Base-by-base conservation (phyloP, 2,113 vertebrate genomes). In the Dipodomys spectabilis region DNA sequence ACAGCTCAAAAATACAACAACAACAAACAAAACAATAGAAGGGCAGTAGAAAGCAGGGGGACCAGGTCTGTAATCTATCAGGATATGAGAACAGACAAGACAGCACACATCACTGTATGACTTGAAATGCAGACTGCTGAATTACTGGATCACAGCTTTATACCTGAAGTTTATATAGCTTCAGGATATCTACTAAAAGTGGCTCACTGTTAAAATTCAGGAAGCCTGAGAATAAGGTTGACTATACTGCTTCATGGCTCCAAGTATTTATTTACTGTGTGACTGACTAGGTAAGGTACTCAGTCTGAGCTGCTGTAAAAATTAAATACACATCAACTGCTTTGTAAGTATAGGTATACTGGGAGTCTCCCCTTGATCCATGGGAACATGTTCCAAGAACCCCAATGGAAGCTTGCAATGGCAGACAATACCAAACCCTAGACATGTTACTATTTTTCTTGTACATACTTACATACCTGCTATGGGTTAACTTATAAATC, bases 301-400 rank as follows among this genome's bases (percentile, higher is more conserved):
- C 39, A 49, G 23, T 12, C 45, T 82, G 30, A 32, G 25, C 20
- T 62, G 44, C 4, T 85, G n/a, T 85, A 81, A 92, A 80, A 89
- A 94, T 62, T 71, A 88, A 92, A 32, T 67, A 30, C 60, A 92
- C 6, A 90, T n/a, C 44, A 82, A 65, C 12, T 62, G 67, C 28
- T 81, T 35, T 30, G 0, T 79, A 79, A 83, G 23, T 60, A 73
- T 83, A 64, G 44, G 20, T 68, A 75, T 81, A 86, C 39, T n/a
- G 60, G 32, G 39, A 35, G 49, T 72, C 25, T 44, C 77, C 49
- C 6, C 49, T 60, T 53, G 60, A 57, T 71, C 25, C 23, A 39
- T 30, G 75, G 18, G 7, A 18, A 27, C 6, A 49, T 22, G n/a
- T 49, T 77, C 62, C 20, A 60, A 68, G 53, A 81, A n/a, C 20